Conservation (phyloP, 2,888 invertebrate species). For the Rhagophthalmus giganteus region DNA sequence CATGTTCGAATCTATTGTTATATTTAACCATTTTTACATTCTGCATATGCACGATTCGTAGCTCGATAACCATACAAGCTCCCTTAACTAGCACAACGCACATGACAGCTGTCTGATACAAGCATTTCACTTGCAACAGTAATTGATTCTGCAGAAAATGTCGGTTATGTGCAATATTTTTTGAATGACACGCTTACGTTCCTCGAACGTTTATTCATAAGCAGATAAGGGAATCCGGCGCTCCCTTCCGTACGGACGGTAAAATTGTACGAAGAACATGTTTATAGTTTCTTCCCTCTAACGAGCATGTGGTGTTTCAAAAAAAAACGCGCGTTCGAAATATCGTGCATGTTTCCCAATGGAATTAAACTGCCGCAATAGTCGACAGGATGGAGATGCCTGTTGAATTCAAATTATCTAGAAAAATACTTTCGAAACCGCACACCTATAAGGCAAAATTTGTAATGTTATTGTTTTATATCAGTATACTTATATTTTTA, state of each 20-base stretch:
- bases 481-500: too few relatives aligned
- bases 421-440: too few relatives aligned
- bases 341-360: not conserved
- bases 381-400: not conserved
- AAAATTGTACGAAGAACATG: not conserved
- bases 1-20: constrained; percentile 14
- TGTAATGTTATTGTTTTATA: too few relatives aligned
- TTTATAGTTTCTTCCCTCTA: not conserved
- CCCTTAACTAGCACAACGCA: constrained; percentile 15
- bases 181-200: not conserved
- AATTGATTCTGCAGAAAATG: constrained; percentile 11
- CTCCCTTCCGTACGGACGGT: too few relatives aligned
- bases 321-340: not conserved
- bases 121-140: constrained; percentile 6
- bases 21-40: constrained; percentile 10
- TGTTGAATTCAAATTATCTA: not conserved
- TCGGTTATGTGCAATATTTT: not conserved
- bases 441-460: too few relatives aligned
- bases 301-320: not conserved
- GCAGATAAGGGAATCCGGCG: too few relatives aligned
- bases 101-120: constrained; percentile 20
- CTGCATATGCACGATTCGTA: constrained; percentile 11
- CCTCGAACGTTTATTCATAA: too few relatives aligned
- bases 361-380: not conserved
- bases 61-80: constrained; percentile 2